Conservation (phyloP, 2,797 vertebrate species). For the Cuniculus paca region DNA sequence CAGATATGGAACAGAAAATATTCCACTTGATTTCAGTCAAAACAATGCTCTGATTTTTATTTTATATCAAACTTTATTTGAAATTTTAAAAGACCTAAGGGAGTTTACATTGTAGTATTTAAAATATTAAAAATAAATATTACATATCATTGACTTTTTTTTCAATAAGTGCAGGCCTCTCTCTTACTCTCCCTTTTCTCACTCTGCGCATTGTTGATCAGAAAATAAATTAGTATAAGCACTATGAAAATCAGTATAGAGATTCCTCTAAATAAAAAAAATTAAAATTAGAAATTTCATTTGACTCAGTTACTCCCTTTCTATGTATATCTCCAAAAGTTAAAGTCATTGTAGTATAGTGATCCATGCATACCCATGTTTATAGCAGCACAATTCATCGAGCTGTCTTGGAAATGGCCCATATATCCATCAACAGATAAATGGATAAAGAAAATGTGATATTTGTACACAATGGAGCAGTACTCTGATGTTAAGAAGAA, state of each 20-base stretch:
- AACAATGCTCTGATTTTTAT: neutral
- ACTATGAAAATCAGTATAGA: neutral
- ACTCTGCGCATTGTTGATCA: neutral
- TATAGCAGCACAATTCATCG: neutral
- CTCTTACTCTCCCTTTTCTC: too few species aligned
- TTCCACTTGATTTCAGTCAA: conserved; percentile 7
- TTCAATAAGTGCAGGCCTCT: neutral
- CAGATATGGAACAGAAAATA: neutral
- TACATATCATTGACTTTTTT: neutral
- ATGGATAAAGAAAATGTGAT: neutral
- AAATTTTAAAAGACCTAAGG: neutral
- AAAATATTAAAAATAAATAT: neutral
- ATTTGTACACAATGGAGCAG: neutral
- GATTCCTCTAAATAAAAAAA: neutral
- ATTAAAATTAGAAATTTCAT: neutral
- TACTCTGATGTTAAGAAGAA: neutral
- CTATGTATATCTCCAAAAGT: neutral
- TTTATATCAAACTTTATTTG: neutral
- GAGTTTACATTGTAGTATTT: neutral
- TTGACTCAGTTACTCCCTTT: neutral
- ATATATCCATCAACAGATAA: neutral
- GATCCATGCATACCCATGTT: neutral
- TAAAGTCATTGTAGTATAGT: neutral
- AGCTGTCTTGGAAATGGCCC: neutral
- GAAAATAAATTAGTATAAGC: neutral